Evolutionary conservation across 2,113 vertebrate species (phyloP).

Genomic region (rabbit (Oryctolagus cuniculus)): DNA sequence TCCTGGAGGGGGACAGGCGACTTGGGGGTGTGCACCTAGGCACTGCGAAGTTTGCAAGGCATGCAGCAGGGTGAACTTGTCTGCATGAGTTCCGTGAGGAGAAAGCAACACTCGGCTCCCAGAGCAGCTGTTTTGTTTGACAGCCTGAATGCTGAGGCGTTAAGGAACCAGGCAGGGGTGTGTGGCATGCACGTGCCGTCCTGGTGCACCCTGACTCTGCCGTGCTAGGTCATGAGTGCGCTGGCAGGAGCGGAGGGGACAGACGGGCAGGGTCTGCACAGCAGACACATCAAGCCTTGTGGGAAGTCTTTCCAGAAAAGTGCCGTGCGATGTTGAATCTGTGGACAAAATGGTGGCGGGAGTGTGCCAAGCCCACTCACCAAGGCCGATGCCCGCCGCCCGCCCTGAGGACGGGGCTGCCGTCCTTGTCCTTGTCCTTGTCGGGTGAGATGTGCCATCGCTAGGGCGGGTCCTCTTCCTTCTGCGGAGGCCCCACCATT

Average conservation of each 20-base stretch:
- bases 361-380: no score
- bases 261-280: not conserved
- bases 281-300: not conserved
- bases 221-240: not conserved
- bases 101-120: not conserved
- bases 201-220: no score
- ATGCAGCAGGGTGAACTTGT: not conserved
- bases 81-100: conserved; percentile 48
- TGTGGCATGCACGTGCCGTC: not conserved
- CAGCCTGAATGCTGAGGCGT: conserved; percentile 21
- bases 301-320: not conserved
- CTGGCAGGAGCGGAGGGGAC: not conserved
- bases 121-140: conserved; percentile 34
- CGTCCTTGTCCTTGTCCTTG: not conserved
- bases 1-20: not conserved
- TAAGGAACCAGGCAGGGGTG: conserved; percentile 39
- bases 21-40: not conserved
- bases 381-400: no score
- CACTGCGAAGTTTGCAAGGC: not conserved
- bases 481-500: not conserved
- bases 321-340: not conserved
- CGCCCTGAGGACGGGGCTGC: not conserved
- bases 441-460: not conserved
- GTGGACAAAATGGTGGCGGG: not conserved
- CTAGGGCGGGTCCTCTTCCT: not conserved